Evolutionary conservation across 2,113 vertebrate genomes (phyloP).

Genomic region (Odocoileus virginianus): DNA sequence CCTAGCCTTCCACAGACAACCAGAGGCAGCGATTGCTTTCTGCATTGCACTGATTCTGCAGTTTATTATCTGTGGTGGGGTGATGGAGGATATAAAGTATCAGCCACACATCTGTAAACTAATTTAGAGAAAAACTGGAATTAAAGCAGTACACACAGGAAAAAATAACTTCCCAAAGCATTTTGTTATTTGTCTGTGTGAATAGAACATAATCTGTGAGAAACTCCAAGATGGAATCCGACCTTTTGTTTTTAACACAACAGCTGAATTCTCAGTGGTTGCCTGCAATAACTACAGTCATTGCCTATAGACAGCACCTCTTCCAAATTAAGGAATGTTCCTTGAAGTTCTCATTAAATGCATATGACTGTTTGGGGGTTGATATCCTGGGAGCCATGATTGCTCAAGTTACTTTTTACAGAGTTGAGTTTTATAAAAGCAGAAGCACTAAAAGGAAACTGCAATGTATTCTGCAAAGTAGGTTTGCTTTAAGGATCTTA

Average conservation of each 20-base stretch:
- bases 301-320: constrained; percentile 54
- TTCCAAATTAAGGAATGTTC: constrained; percentile 59
- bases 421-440: constrained; percentile 32
- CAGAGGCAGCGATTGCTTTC: not conserved
- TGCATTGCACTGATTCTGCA: not conserved
- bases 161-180: constrained; percentile 41
- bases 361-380: constrained; percentile 41
- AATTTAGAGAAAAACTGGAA: not conserved
- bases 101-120: not conserved
- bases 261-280: constrained; percentile 63
- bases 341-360: constrained; percentile 69
- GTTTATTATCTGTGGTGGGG: not conserved
- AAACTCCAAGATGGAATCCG: constrained; percentile 37
- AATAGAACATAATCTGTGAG: constrained; percentile 48
- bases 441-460: constrained; percentile 8
- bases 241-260: constrained; percentile 71
- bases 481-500: constrained; percentile 47
- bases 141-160: not conserved
- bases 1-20: not conserved
- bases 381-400: constrained; percentile 50
- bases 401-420: constrained; percentile 42
- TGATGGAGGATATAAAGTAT: not conserved
- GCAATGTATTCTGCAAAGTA: not conserved
- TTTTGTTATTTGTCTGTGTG: constrained; percentile 26
- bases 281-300: constrained; percentile 39